Conservation (phyloP, 2,797 vertebrate genomes). For the Atherinosoma microstoma region DNA sequence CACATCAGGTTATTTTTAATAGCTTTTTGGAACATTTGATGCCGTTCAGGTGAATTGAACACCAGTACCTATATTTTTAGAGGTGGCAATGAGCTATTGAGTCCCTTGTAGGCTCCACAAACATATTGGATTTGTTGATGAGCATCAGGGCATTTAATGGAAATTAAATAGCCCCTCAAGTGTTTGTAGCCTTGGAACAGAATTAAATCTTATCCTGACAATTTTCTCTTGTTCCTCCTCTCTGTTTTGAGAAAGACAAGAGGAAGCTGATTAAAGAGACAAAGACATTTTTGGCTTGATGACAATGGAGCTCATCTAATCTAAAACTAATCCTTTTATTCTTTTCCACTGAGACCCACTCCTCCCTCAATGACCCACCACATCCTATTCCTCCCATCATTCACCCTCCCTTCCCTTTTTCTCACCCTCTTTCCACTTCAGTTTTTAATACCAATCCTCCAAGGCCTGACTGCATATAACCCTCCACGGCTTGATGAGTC, state of each 20-base stretch:
- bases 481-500: conserved; percentile 60
- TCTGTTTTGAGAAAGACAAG: conserved; percentile 27
- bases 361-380: conserved; percentile 36
- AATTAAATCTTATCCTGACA: conserved; percentile 45
- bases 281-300: conserved; percentile 52
- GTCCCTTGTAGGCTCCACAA: conserved; percentile 22
- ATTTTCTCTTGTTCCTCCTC: conserved; percentile 35
- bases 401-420: conserved; percentile 23
- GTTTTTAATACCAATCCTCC: conserved; percentile 64
- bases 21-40: neutral
- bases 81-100: conserved; percentile 7
- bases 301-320: conserved; percentile 61
- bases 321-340: conserved; percentile 65
- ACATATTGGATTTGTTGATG: conserved; percentile 47
- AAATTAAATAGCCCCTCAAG: conserved; percentile 57
- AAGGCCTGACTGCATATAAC: conserved; percentile 70
- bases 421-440: conserved; percentile 38
- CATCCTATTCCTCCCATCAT: conserved; percentile 17
- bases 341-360: conserved; percentile 35
- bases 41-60: neutral
- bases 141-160: conserved; percentile 48
- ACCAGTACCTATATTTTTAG: neutral
- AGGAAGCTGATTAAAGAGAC: conserved; percentile 54
- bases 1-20: conserved; percentile 1
- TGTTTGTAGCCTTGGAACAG: conserved; percentile 41